Evolutionary conservation across 2,113 vertebrate genomes (phyloP).

Genomic region (Empidonax traillii): DNA sequence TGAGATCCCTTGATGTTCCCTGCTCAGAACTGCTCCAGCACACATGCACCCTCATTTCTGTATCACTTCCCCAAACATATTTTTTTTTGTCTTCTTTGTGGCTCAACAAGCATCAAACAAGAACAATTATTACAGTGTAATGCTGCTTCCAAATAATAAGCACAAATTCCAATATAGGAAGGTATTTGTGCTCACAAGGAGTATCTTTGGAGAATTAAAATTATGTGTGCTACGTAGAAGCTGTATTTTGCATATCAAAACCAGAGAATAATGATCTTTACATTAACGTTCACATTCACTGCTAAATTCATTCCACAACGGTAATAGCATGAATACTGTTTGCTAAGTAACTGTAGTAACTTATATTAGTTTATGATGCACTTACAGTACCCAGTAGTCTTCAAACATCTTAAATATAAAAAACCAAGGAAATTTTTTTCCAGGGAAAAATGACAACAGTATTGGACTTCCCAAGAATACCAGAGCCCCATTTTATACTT

Average conservation of each 20-base stretch:
- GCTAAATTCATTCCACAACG: background rate
- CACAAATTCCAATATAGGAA: background rate
- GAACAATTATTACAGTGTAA: background rate
- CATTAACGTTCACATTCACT: background rate
- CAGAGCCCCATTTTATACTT: background rate
- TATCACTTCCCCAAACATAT: background rate
- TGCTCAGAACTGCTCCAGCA: background rate
- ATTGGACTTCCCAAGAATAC: background rate
- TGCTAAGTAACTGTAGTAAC: background rate
- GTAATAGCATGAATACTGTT: background rate
- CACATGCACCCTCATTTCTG: background rate
- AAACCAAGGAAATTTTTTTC: background rate
- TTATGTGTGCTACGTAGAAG: background rate
- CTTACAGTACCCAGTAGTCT: background rate
- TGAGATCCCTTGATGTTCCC: background rate
- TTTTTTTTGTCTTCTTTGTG: background rate
- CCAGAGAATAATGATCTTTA: background rate
- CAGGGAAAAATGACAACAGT: background rate
- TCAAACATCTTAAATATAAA: background rate
- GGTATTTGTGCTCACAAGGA: background rate
- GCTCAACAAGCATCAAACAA: background rate
- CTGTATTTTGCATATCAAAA: background rate
- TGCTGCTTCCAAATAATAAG: background rate
- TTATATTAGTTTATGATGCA: background rate
- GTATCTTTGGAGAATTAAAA: background rate